Evolutionary conservation across 2,797 vertebrate species (phyloP).

Genomic region (Crypturellus tataupa): DNA sequence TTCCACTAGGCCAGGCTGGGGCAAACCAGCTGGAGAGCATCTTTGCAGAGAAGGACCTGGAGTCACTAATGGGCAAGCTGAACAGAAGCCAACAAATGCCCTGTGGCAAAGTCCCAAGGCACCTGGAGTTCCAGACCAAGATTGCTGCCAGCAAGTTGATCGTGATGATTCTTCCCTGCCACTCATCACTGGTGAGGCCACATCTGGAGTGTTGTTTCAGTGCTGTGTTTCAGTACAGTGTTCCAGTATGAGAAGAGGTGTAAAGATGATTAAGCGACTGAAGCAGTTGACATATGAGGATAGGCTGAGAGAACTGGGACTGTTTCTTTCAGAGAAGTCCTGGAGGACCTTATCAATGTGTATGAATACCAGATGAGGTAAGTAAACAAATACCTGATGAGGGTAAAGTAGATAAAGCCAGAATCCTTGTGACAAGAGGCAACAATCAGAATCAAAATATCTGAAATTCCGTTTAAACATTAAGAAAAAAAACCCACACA

Average conservation of each 20-base stretch:
- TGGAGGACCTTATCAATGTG: too few relatives aligned
- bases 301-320: not conserved
- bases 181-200: not conserved
- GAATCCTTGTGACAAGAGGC: not conserved
- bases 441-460: not conserved
- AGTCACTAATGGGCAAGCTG: not conserved
- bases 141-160: not conserved
- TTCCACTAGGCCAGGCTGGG: not conserved
- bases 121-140: not conserved
- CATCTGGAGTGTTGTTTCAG: fast-evolving
- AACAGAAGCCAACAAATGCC: not conserved
- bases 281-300: not conserved
- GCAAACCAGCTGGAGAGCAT: not conserved
- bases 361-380: not conserved
- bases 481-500: not conserved
- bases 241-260: not conserved
- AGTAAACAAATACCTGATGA: not conserved
- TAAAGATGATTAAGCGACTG: not conserved
- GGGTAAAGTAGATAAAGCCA: not conserved
- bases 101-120: not conserved
- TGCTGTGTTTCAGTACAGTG: not conserved
- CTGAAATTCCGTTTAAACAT: not conserved
- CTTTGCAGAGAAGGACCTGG: not conserved
- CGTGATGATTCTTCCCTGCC: not conserved
- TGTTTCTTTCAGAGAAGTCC: not conserved